These are phyloP conservation scores for Hydrotaea diabolus DNA, from an alignment of 2,888 invertebrate species.

Conservation along the genomic window DNA sequence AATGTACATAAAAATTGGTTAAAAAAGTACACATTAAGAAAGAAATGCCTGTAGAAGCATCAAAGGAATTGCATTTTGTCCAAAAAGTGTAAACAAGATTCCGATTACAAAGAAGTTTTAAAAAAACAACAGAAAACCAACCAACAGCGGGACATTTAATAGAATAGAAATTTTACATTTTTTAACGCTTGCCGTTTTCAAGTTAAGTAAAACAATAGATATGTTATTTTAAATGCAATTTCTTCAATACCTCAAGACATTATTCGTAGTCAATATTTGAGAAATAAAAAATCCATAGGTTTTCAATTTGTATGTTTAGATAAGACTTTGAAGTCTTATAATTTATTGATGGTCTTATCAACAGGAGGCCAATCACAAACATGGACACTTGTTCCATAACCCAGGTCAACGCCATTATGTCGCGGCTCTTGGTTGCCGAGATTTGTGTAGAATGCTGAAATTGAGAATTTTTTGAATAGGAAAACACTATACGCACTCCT, in stretches of 20 bases:
- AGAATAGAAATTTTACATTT: background rate
- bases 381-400: constrained; percentile 20
- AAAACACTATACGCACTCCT: constrained; percentile 85
- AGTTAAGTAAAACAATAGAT: too few species aligned
- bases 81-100: too few species aligned
- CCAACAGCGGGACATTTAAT: too few species aligned
- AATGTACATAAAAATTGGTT: constrained; percentile 1
- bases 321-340: constrained; percentile 54
- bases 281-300: constrained; percentile 67
- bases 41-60: constrained; percentile 74
- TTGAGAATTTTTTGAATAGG: constrained; percentile 63
- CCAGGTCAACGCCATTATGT: background rate
- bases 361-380: constrained; percentile 23
- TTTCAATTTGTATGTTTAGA: constrained; percentile 60
- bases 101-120: too few species aligned
- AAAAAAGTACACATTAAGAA: constrained; percentile 74
- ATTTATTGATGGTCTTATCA: constrained; percentile 60
- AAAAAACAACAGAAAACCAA: too few species aligned
- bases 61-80: constrained; percentile 74
- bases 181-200: too few species aligned
- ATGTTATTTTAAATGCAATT: constrained; percentile 68
- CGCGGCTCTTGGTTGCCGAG: background rate
- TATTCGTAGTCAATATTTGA: constrained; percentile 51
- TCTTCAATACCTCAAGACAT: constrained; percentile 68
- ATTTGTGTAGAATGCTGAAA: constrained; percentile 37